Conservation (phyloP, 2,888 invertebrate species). For the Aradus depressus region DNA sequence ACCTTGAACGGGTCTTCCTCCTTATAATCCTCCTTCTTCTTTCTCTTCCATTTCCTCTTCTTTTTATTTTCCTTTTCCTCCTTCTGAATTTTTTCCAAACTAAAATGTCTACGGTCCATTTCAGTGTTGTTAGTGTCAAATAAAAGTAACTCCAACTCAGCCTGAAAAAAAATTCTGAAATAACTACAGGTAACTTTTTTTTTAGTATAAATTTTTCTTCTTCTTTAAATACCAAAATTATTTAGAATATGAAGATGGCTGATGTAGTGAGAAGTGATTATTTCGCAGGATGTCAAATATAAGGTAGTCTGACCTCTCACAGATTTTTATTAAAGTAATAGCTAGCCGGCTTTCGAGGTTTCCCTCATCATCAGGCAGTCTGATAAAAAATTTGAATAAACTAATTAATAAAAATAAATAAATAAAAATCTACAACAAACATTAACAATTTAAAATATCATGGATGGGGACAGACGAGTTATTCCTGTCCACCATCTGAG, state of each 20-base stretch:
- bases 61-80: conserved; percentile 41
- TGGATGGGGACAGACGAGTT: too few species aligned
- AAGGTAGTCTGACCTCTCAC: too few species aligned
- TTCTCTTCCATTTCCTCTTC: conserved; percentile 37
- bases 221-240: background rate
- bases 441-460: too few species aligned
- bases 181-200: background rate
- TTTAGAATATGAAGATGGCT: background rate
- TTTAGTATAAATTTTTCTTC: background rate
- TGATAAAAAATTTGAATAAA: too few species aligned
- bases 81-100: conserved; percentile 67
- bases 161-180: conserved; percentile 33
- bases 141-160: conserved; percentile 58
- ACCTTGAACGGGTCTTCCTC: conserved; percentile 46
- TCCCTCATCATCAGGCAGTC: too few species aligned
- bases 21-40: conserved; percentile 37
- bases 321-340: too few species aligned
- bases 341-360: too few species aligned
- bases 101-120: conserved; percentile 60
- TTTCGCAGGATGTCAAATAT: too few species aligned
- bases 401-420: too few species aligned
- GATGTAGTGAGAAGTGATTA: too few species aligned
- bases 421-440: too few species aligned
- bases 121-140: conserved; percentile 51
- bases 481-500: too few species aligned